Percentiles rank a stretch among this genome's conserved stretches.
Evolutionary conservation across 2,888 invertebrate genomes (phyloP).

Genomic region (Urechis unicinctus): DNA sequence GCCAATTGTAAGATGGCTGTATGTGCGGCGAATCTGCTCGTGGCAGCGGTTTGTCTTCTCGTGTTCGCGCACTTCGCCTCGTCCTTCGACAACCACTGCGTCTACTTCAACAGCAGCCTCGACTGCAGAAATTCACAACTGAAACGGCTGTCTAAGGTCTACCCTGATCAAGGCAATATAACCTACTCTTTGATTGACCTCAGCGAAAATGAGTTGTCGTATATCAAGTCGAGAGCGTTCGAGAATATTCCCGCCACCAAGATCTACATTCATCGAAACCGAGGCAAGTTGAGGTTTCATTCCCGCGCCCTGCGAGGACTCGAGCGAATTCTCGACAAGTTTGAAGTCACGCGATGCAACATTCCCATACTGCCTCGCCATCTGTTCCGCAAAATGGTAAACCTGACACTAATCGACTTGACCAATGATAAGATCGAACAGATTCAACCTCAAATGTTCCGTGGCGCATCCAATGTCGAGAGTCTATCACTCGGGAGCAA

Average conservation of each 20-base stretch:
- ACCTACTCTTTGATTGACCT: constrained; percentile 16
- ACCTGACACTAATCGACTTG: constrained; percentile 12
- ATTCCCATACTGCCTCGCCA: constrained; percentile 14
- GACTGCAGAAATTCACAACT: too few species aligned
- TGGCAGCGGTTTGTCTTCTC: too few species aligned
- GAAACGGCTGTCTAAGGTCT: too few species aligned
- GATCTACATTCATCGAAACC: too few species aligned
- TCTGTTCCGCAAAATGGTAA: constrained; percentile 14
- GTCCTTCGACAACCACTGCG: too few species aligned
- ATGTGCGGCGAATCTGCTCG: too few species aligned
- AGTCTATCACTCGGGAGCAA: constrained; percentile 14
- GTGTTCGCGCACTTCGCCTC: too few species aligned
- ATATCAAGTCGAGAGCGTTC: constrained; percentile 12
- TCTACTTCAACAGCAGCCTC: too few species aligned
- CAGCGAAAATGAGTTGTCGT: constrained; percentile 11
- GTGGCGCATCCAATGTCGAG: constrained; percentile 12
- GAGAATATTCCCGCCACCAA: constrained; percentile 12
- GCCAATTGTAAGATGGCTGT: too few species aligned
- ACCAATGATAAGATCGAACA: constrained; percentile 8
- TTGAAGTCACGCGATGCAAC: constrained; percentile 6
- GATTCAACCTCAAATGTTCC: constrained; percentile 10
- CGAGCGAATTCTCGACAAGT: constrained; percentile 7
- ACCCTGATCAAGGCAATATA: constrained; percentile 5
- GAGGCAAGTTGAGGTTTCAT: constrained; percentile 10
- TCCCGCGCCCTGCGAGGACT: constrained; percentile 16